Evolutionary conservation across 2,888 invertebrate species (phyloP), one percentile per base, ranked within the genome.

Genomic region (Pycnomerus fuliginosus): DNA sequence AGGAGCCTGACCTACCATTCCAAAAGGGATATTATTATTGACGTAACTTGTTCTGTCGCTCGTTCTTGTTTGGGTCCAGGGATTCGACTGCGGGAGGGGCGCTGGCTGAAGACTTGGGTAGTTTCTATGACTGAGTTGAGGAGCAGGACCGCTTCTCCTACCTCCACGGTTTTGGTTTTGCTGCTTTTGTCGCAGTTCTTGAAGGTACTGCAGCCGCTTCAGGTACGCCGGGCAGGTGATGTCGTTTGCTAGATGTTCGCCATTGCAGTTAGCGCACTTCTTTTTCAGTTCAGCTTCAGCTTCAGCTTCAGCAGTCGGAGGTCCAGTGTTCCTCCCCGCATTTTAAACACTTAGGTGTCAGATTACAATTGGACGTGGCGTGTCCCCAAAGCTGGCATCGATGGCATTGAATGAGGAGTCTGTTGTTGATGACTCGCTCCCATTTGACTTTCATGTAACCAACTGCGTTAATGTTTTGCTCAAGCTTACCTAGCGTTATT

Each of bases 351-450:
- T 27, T 28, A n/a, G 23, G 10, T n/a, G 24, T 1, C 1, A 28
- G 16, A 14, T 27, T 8, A 11, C 36, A 36, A 12, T 36, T 36
- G 10, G n/a, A 2, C 2, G 27, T 4, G 3, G 28, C 36, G 11
- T 36, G 36, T 3, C 36, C 25, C 27, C 27, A 36, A 7, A 11
- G 2, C 15, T 36, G 36, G n/a, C 36, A 36, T 28, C 22, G 17
- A 5, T 36, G 27, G 10, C 36, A 36, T 16, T 36, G 36, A 3
- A 31, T 31, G 15, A 31, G 15, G 4, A 14, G 39, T 31, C 50
- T 52, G 12, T 55, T 56, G 11, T 49, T 63, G 0, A 17, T 27
- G 25, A 61, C 55, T 2, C 39, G 39, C 37, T 54, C 52, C 62
- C 60, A 61, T 1, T 4, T 24, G 0, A 61, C 20, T 8, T 14